Percentiles rank a stretch among this genome's conserved stretches.
phyloP scores from a whole-genome alignment of 1,140 invertebrate species.

The Ceratoteleas bidentatus region DNA sequence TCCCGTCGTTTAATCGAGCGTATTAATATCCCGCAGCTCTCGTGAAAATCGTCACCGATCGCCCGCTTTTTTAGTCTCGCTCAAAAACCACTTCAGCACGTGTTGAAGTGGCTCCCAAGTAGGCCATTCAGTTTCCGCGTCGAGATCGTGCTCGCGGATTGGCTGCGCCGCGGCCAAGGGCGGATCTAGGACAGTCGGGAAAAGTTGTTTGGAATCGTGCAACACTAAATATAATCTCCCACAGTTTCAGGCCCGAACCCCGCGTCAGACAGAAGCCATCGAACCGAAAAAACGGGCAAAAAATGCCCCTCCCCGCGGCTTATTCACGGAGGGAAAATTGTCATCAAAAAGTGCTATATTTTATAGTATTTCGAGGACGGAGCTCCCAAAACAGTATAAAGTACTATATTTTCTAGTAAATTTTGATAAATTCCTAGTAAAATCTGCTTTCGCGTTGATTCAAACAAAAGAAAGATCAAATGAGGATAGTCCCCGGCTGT shows the following conservation, averaged over 20 bases:
- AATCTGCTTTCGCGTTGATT: too few species aligned
- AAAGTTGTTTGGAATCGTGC: slow-evolving; percentile 39
- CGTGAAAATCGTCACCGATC: slow-evolving; percentile 44
- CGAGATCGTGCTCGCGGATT: slow-evolving; percentile 48
- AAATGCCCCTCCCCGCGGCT: not conserved
- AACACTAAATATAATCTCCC: slow-evolving; percentile 34
- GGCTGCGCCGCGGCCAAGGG: slow-evolving; percentile 28
- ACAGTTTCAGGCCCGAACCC: not conserved
- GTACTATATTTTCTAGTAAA: too few species aligned
- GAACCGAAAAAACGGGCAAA: not conserved
- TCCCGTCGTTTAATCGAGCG: not conserved
- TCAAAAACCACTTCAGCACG: slow-evolving; percentile 51
- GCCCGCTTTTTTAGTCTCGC: slow-evolving; percentile 43
- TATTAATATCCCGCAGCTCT: slow-evolving; percentile 10
- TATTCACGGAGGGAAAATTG: too few species aligned
- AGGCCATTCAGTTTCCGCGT: slow-evolving; percentile 65
- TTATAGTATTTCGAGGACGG: too few species aligned
- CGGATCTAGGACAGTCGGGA: slow-evolving; percentile 51
- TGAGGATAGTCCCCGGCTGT: too few species aligned
- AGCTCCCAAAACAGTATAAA: too few species aligned
- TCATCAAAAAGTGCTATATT: too few species aligned
- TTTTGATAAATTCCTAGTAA: too few species aligned
- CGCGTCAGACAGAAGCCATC: not conserved
- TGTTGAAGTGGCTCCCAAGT: slow-evolving; percentile 63
- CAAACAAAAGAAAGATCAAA: too few species aligned